Evolutionary conservation across 2,888 invertebrate genomes (phyloP).

Genomic region (Chironomus riparius): DNA sequence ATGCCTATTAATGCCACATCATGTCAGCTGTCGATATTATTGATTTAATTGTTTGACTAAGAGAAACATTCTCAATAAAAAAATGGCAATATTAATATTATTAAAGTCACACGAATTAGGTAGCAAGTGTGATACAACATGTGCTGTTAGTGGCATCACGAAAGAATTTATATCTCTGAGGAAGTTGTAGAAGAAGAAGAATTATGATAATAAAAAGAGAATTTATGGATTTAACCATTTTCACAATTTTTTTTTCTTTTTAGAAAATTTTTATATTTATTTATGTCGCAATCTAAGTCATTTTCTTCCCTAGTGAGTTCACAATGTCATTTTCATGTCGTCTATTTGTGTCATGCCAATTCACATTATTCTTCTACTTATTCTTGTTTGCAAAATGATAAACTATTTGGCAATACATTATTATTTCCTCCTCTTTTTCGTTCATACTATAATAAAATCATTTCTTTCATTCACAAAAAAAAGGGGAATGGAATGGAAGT

Average conservation of each 20-base stretch:
- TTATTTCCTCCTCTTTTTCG: not conserved
- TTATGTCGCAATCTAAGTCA: constrained; percentile 6
- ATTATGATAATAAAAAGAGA: constrained; percentile 15
- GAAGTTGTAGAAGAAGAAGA: not conserved
- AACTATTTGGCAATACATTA: constrained; percentile 12
- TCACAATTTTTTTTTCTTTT: not conserved
- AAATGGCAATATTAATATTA: too few species aligned
- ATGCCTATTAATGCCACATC: too few species aligned
- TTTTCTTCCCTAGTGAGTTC: not conserved
- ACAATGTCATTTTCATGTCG: not conserved
- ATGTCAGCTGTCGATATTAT: not conserved
- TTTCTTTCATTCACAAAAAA: too few species aligned
- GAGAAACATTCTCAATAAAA: not conserved
- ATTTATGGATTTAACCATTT: constrained; percentile 9
- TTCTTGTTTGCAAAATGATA: not conserved
- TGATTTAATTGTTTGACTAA: not conserved
- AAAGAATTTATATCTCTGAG: not conserved
- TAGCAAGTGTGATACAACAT: not conserved
- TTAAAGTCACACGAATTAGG: not conserved
- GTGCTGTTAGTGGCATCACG: not conserved
- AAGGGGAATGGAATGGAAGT: too few species aligned
- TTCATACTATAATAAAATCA: too few species aligned
- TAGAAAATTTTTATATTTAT: constrained; percentile 1
- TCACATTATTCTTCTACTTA: not conserved
- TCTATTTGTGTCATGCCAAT: not conserved